phyloP scores from a whole-genome alignment of 2,113 vertebrate species.

The Cygnus atratus region DNA sequence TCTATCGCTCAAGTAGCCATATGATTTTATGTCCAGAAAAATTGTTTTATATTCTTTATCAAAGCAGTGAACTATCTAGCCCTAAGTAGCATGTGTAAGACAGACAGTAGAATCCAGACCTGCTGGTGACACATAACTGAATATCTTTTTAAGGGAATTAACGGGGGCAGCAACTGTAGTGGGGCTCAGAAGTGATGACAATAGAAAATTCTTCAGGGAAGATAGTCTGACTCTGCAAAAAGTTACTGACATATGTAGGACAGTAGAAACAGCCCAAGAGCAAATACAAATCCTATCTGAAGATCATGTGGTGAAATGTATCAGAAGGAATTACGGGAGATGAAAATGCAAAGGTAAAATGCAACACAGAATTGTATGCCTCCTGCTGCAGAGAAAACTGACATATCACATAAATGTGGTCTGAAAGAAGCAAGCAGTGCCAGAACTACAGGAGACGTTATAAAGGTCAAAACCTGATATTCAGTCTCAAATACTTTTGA shows the following conservation, averaged over 20 bases:
- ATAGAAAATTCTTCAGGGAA: conserved; percentile 55
- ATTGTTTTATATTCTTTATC: accelerated
- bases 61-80: not conserved
- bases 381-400: not conserved
- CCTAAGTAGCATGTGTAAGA: not conserved
- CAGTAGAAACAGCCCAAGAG: conserved; percentile 45
- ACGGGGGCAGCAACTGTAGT: conserved; percentile 37
- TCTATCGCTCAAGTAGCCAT: accelerated
- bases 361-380: not conserved
- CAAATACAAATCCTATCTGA: conserved; percentile 3
- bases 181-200: conserved; percentile 70
- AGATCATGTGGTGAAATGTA: not conserved
- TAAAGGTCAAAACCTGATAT: not conserved
- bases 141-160: conserved; percentile 54
- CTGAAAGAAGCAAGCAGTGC: not conserved
- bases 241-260: conserved; percentile 67
- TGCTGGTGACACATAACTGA: conserved; percentile 3
- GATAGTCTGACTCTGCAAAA: conserved; percentile 69
- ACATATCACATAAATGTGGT: too few relatives aligned
- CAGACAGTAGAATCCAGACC: not conserved
- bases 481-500: not conserved
- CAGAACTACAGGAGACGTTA: not conserved
- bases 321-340: not conserved
- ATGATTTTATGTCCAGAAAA: not conserved
- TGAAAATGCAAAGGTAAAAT: not conserved